Percentiles rank a stretch among this genome's conserved stretches.
Evolutionary conservation across 2,113 vertebrate genomes (phyloP).

Genomic region (Rhombomys opimus): DNA sequence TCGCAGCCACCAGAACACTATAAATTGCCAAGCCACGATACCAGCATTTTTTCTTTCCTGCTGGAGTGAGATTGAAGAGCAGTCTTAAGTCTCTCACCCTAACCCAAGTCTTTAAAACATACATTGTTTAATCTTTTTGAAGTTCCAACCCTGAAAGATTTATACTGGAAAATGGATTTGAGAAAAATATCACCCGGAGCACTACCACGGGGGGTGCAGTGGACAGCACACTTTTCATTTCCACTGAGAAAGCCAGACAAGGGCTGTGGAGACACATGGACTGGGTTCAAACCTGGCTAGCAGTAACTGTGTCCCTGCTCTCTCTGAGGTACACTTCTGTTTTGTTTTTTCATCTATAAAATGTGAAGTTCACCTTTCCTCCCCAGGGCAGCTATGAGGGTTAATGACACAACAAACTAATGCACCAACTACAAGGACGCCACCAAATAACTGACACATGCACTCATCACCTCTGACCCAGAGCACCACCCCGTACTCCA

Average conservation of each 20-base stretch:
- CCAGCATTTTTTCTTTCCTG: slow-evolving; percentile 70
- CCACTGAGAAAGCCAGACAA: background rate
- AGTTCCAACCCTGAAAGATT: slow-evolving; percentile 74
- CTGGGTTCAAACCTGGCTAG: background rate
- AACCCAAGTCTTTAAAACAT: slow-evolving; percentile 65
- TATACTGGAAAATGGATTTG: slow-evolving; percentile 59
- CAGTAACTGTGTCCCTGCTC: background rate
- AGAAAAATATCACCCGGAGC: slow-evolving; percentile 66
- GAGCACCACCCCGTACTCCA: background rate
- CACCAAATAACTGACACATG: background rate
- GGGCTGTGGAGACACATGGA: background rate
- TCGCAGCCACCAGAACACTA: slow-evolving; percentile 65
- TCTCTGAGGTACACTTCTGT: background rate
- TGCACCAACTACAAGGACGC: background rate
- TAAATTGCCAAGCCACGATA: slow-evolving; percentile 64
- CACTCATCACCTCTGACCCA: background rate
- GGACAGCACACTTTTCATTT: background rate
- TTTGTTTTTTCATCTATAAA: slow-evolving; percentile 4
- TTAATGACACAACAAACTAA: background rate
- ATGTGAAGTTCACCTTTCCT: background rate
- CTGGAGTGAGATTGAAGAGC: slow-evolving; percentile 69
- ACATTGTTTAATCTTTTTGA: slow-evolving; percentile 74
- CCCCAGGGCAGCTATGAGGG: background rate
- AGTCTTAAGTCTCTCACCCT: slow-evolving; percentile 57
- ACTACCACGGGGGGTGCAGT: background rate